Evolutionary conservation across 1,140 invertebrate genomes (phyloP), one percentile per base, ranked within the genome.

Genomic region (Neodiprion lecontei): DNA sequence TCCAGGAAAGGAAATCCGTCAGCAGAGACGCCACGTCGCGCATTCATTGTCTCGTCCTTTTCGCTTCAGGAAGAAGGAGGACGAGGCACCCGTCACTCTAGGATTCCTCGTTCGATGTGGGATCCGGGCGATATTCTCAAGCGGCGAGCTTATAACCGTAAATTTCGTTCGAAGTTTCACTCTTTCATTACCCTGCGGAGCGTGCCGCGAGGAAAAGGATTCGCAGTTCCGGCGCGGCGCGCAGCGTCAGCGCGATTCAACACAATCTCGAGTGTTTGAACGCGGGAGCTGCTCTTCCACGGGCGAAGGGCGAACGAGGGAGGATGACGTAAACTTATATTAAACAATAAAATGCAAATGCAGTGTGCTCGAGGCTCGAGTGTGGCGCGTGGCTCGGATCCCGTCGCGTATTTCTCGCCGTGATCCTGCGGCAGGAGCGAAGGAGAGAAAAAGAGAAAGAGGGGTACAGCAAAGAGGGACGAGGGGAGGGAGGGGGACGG

Each of bases 301-400:
- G 49, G 48, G 28, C 71, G 66, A 49, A 49, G 49, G 21, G 66
- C 66, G 66, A 72, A 53, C 66, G 65, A 70, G 76, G 48, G 76
- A 78, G 75, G 70, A 74, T 74, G 75, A 79, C 79, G 80, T 84
- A 83, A 84, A 85, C 82, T 85, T 84, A 83, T 84, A 85, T 85
- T 84, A 84, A 85, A 85, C 81, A 84, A 84, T 85, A 84, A 85
- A 82, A 85, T 84, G 84, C 82, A 85, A 85, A 85, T 85, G 80
- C 77, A 81, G 81, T 72, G 80, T 82, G 75, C 75, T 77, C 21
- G 9, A 69, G 40, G 49, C n/a, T 69, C 48, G 17, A 69, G 67
- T 69, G 11, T 69, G 67, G 67, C 67, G 17, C 67, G 17, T 40
- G 67, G 67, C 67, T 21, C 78, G 72, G 9, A 66, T 21, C 70